These are phyloP conservation scores for Scelioninae gen. 1 DNA, from an alignment of 2,888 invertebrate genomes.

Conservation along the genomic window DNA sequence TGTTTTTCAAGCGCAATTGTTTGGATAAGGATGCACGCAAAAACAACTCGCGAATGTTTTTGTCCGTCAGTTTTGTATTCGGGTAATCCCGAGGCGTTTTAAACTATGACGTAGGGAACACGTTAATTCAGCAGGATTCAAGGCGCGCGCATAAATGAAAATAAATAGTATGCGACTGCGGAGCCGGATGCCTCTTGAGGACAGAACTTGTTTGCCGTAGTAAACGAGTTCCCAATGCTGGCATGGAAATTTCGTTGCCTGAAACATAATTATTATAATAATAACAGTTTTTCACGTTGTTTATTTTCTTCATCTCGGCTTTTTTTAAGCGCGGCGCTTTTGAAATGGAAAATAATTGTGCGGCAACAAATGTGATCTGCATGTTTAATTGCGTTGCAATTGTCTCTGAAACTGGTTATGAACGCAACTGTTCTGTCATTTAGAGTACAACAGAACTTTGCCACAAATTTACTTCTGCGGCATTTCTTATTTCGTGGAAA, in stretches of 20 bases:
- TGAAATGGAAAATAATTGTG: slow-evolving; percentile 18
- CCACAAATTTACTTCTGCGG: slow-evolving; percentile 6
- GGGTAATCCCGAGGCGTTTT: slow-evolving; percentile 39
- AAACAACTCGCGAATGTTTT: slow-evolving; percentile 38
- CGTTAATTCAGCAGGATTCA: slow-evolving; percentile 50
- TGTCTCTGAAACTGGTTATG: neutral
- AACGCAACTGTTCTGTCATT: neutral
- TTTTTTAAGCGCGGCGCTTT: neutral
- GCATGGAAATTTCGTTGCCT: slow-evolving; percentile 23
- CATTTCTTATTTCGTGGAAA: slow-evolving; percentile 13
- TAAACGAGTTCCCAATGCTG: slow-evolving; percentile 56
- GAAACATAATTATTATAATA: slow-evolving; percentile 46
- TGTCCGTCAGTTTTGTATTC: slow-evolving; percentile 37
- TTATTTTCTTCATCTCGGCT: neutral
- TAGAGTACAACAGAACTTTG: neutral
- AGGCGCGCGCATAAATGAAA: slow-evolving; percentile 59
- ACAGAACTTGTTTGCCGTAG: slow-evolving; percentile 58
- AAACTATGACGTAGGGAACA: slow-evolving; percentile 44
- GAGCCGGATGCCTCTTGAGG: slow-evolving; percentile 46
- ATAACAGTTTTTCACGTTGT: slow-evolving; percentile 10
- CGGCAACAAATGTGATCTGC: neutral
- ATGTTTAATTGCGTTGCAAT: slow-evolving; percentile 2
- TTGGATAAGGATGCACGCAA: slow-evolving; percentile 33
- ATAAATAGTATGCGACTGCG: slow-evolving; percentile 62
- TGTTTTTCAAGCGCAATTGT: slow-evolving; percentile 23